Evolutionary conservation across 1,140 invertebrate genomes (phyloP).

Genomic region (Oryzaephilus surinamensis): DNA sequence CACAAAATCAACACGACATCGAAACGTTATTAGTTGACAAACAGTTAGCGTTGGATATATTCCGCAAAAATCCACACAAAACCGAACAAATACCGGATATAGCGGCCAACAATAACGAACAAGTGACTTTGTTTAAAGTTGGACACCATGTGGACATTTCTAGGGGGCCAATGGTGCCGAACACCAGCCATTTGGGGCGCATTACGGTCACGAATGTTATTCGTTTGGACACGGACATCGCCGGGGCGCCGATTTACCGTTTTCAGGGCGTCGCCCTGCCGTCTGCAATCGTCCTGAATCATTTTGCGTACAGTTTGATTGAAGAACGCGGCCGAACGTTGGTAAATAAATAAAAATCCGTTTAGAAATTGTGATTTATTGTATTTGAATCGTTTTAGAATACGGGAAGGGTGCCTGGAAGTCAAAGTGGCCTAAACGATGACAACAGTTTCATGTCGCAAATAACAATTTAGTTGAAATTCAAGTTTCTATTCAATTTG

Average conservation of each 20-base stretch:
- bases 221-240: constrained; percentile 46
- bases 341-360: constrained; percentile 36
- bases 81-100: constrained; percentile 74
- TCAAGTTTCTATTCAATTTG: too few relatives aligned
- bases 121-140: constrained; percentile 69
- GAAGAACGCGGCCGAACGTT: constrained; percentile 63
- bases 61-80: constrained; percentile 77
- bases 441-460: constrained; percentile 32
- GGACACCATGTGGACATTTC: constrained; percentile 85
- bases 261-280: constrained; percentile 87
- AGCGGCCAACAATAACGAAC: constrained; percentile 45
- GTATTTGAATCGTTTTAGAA: constrained; percentile 28
- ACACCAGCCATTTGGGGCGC: constrained; percentile 63
- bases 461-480: constrained; percentile 17
- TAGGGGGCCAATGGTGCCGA: constrained; percentile 76
- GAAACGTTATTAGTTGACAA: constrained; percentile 65
- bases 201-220: constrained; percentile 65
- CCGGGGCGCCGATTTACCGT: constrained; percentile 55
- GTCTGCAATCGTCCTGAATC: constrained; percentile 61
- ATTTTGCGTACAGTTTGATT: constrained; percentile 69
- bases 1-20: constrained; percentile 49
- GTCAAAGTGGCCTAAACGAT: constrained; percentile 26
- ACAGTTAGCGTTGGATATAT: constrained; percentile 70
- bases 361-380: constrained; percentile 2
- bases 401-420: constrained; percentile 28